Conservation (phyloP, 2,113 vertebrate species). For the Epinephelus moara region DNA sequence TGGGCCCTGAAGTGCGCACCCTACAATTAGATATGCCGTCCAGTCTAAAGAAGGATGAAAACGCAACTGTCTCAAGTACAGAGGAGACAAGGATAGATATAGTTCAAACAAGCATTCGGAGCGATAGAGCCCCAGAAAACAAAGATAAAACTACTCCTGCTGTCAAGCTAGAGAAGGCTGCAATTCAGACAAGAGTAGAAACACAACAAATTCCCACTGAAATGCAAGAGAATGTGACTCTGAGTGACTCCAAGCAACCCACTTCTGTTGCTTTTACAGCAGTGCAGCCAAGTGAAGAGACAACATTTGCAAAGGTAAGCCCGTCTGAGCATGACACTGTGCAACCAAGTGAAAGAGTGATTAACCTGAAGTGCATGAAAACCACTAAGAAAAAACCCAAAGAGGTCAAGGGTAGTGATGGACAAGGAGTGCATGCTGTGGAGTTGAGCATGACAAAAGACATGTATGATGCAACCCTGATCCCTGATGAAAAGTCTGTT, state of each 20-base stretch:
- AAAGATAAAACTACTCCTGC: neutral
- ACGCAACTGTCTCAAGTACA: neutral
- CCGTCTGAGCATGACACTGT: neutral
- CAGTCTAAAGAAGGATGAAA: neutral
- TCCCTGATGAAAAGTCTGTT: neutral
- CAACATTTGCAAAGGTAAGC: neutral
- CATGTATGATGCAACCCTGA: neutral
- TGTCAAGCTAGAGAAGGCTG: neutral
- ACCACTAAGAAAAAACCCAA: neutral
- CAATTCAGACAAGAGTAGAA: neutral
- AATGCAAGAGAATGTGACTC: neutral
- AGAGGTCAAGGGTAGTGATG: neutral
- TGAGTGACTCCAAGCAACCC: neutral
- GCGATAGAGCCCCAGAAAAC: neutral
- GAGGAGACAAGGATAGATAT: neutral
- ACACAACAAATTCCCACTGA: neutral
- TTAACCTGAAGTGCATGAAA: neutral
- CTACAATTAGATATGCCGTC: conserved; percentile 13
- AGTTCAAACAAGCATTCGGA: neutral
- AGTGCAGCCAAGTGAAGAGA: neutral
- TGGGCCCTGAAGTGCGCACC: neutral
- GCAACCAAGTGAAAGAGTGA: conserved; percentile 3
- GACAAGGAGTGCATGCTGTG: neutral
- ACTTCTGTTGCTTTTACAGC: neutral
- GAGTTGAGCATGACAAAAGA: neutral